Evolutionary conservation across 2,888 invertebrate genomes (phyloP).

Genomic region (Plagodis pulveraria): DNA sequence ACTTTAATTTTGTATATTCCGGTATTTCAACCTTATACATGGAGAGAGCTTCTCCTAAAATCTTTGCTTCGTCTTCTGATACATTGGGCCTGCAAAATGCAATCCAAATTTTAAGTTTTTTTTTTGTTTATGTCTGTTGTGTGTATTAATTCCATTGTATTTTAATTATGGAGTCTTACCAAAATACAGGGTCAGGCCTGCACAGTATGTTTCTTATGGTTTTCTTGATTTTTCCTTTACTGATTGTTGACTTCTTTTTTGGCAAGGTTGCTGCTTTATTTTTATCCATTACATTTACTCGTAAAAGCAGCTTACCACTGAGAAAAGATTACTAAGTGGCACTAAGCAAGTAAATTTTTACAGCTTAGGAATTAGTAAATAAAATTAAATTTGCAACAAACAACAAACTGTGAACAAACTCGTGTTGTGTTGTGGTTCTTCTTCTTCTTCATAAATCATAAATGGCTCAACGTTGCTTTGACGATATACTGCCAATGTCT

Average conservation of each 20-base stretch:
- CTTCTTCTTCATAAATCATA: too few relatives aligned
- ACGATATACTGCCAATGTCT: too few relatives aligned
- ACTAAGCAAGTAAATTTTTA: too few relatives aligned
- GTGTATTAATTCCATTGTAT: too few relatives aligned
- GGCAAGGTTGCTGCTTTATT: slow-evolving; percentile 54
- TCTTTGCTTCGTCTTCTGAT: slow-evolving; percentile 50
- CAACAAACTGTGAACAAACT: too few relatives aligned
- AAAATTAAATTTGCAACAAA: too few relatives aligned
- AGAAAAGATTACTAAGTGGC: too few relatives aligned
- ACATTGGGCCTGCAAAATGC: slow-evolving; percentile 57
- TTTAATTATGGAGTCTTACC: slow-evolving; percentile 50
- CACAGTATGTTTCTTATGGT: slow-evolving; percentile 75
- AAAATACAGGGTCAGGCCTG: slow-evolving; percentile 68
- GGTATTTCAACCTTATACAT: slow-evolving; percentile 62
- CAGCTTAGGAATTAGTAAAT: too few relatives aligned
- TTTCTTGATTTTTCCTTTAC: slow-evolving; percentile 75
- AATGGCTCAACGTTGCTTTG: too few relatives aligned
- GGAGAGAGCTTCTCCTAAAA: slow-evolving; percentile 47
- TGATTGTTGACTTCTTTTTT: slow-evolving; percentile 61
- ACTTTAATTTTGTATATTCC: slow-evolving; percentile 64
- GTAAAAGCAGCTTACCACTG: too few relatives aligned
- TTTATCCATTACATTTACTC: slow-evolving; percentile 2
- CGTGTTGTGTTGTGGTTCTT: too few relatives aligned
- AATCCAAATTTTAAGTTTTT: background rate
- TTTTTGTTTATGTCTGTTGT: too few relatives aligned